Conservation (phyloP, 2,113 vertebrate genomes). For the Pangasianodon hypophthalmus region DNA sequence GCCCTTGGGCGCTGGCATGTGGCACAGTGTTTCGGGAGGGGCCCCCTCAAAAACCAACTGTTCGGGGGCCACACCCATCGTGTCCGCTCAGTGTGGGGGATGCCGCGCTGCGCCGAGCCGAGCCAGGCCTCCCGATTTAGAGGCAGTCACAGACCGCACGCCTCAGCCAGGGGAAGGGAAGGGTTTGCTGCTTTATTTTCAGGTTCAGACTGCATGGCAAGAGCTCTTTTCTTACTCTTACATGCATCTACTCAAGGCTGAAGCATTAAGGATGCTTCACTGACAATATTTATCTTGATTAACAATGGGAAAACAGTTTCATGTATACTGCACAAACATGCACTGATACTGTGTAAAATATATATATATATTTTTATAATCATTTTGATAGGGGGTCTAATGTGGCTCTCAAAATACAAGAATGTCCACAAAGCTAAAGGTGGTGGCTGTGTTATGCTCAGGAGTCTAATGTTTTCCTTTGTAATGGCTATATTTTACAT, state of each 20-base stretch:
- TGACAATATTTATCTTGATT: not conserved
- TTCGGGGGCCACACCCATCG: slow-evolving; percentile 80
- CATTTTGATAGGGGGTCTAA: slow-evolving; percentile 3
- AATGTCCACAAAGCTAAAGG: slow-evolving; percentile 33
- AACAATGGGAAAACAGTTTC: not conserved
- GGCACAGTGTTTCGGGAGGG: slow-evolving; percentile 78
- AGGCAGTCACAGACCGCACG: slow-evolving; percentile 74
- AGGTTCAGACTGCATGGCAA: slow-evolving; percentile 52
- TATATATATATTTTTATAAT: not conserved
- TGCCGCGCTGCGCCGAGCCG: slow-evolving; percentile 72
- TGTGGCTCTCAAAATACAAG: slow-evolving; percentile 24
- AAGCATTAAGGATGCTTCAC: not conserved
- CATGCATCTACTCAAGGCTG: not conserved
- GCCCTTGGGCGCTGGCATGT: slow-evolving; percentile 84
- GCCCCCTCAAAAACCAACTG: slow-evolving; percentile 83
- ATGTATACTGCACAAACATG: not conserved
- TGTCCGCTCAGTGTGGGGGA: slow-evolving; percentile 74
- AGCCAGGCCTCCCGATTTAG: slow-evolving; percentile 80
- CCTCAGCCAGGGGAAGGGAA: slow-evolving; percentile 69
- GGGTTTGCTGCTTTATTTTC: slow-evolving; percentile 76
- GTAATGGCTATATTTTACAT: slow-evolving; percentile 53
- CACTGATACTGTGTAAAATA: not conserved
- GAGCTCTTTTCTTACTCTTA: not conserved
- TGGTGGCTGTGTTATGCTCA: slow-evolving; percentile 34
- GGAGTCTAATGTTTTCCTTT: slow-evolving; percentile 51